Evolutionary conservation across 2,113 vertebrate species (phyloP).

Genomic region (Cryptomyrus ogoouensis): DNA sequence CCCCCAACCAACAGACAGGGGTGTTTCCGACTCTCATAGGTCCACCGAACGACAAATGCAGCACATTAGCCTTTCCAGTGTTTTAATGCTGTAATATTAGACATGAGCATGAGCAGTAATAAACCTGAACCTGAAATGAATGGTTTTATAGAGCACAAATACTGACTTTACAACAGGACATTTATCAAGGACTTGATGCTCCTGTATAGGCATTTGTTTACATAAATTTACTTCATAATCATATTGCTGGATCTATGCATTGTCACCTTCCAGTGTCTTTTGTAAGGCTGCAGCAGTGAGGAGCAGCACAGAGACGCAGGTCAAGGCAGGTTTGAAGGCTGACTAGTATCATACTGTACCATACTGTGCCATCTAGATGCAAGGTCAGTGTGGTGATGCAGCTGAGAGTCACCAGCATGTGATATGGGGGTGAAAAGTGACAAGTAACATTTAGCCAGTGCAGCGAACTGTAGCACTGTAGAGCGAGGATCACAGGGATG

Average conservation of each 20-base stretch:
- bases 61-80: not conserved
- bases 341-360: not conserved
- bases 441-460: not conserved
- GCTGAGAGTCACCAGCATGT: not conserved
- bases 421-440: not conserved
- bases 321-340: not conserved
- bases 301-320: not conserved
- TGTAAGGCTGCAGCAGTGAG: not conserved
- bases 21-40: not conserved
- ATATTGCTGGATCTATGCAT: not conserved
- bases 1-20: not conserved
- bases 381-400: not conserved
- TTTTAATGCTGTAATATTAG: slow-evolving; percentile 12
- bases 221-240: not conserved
- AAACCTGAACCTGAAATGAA: not conserved
- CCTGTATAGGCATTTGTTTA: not conserved
- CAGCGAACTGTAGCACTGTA: not conserved
- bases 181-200: not conserved
- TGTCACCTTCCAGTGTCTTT: not conserved
- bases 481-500: not conserved
- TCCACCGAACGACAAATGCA: slow-evolving; percentile 1
- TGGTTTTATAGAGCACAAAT: not conserved
- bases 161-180: not conserved
- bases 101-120: not conserved
- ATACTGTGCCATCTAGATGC: not conserved